A percentile compares a stretch with the other conserved stretches of the same genome.
These are phyloP conservation scores for Anastrepha obliqua DNA, from an alignment of 1,140 invertebrate genomes.

Conservation along the genomic window DNA sequence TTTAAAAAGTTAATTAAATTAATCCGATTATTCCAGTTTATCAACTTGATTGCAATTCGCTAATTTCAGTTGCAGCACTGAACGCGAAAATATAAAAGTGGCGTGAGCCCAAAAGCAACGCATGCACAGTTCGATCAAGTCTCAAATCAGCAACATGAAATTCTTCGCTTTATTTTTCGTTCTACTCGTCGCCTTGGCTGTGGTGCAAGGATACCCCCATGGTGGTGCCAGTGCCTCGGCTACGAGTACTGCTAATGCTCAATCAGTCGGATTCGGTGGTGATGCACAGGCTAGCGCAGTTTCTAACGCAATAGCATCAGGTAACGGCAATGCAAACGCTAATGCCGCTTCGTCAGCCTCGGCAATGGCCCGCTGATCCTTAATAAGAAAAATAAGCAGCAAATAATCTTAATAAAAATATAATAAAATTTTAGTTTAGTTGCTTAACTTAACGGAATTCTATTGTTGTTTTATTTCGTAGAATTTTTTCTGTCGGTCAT, in stretches of 20 bases:
- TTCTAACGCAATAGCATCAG: neutral
- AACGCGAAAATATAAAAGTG: neutral
- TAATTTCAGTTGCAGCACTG: neutral
- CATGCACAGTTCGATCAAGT: no score
- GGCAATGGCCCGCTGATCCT: no score
- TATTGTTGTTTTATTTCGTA: no score
- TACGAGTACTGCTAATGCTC: neutral
- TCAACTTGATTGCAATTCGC: neutral
- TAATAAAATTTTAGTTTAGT: no score
- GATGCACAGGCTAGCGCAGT: neutral
- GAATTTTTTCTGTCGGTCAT: no score
- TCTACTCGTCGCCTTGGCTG: constrained; percentile 7
- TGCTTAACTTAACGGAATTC: no score
- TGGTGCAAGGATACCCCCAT: neutral
- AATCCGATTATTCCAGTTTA: no score
- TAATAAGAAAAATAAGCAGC: no score
- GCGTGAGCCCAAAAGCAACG: neutral
- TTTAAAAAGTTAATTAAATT: no score
- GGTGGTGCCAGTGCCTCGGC: neutral
- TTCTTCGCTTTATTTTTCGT: constrained; percentile 33
- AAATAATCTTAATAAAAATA: no score
- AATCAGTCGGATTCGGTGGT: neutral
- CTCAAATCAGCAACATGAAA: constrained; percentile 8
- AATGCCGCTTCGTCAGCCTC: neutral
- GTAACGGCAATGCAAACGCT: neutral